These are phyloP conservation scores for Psittacara wagleri DNA, from an alignment of 2,113 vertebrate species.

Conservation along the genomic window DNA sequence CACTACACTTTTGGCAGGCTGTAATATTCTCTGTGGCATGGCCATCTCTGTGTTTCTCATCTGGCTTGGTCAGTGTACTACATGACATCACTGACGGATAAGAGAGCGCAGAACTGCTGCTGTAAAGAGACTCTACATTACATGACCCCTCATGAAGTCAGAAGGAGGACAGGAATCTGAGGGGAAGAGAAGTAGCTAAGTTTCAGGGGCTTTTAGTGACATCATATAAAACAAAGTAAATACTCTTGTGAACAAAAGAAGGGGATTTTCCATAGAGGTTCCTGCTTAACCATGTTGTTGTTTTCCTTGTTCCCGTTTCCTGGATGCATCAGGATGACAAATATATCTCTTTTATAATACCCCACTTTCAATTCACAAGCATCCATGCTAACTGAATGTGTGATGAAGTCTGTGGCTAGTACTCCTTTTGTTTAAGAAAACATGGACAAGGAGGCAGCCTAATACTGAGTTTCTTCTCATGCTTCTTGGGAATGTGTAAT, in stretches of 20 bases:
- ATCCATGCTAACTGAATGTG: background rate
- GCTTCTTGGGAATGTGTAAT: background rate
- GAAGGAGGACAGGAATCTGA: background rate
- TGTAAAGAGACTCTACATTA: background rate
- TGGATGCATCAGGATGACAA: background rate
- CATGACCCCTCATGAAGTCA: fast-evolving
- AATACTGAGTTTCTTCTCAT: background rate
- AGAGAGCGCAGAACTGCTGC: background rate
- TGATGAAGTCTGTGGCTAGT: background rate
- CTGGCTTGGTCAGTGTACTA: background rate
- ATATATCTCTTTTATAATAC: background rate
- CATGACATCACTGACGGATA: background rate
- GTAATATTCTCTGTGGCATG: background rate
- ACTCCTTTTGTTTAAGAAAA: background rate
- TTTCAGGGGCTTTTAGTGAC: background rate
- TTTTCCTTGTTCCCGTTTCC: background rate
- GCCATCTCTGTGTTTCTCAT: background rate
- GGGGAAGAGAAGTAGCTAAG: background rate
- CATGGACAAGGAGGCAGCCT: background rate
- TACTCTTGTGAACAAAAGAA: background rate
- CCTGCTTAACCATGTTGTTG: background rate
- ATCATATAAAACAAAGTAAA: background rate
- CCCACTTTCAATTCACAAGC: background rate
- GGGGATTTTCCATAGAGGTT: background rate
- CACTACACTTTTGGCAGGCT: background rate